Evolutionary conservation across 2,888 invertebrate genomes (phyloP).

Genomic region (Pollenia griseotomentosa): DNA sequence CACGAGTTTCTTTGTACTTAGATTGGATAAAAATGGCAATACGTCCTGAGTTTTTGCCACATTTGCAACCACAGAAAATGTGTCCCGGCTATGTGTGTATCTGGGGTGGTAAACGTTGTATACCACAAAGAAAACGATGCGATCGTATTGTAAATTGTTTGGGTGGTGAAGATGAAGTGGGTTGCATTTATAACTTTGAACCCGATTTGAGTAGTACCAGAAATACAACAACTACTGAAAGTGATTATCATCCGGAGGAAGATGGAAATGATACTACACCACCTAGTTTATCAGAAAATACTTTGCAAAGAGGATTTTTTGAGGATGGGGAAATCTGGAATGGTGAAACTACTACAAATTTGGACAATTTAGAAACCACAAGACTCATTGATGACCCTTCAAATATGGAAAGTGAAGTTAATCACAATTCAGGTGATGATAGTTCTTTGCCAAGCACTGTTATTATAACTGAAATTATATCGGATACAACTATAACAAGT

Average conservation of each 20-base stretch:
- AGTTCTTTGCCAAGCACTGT: conserved; percentile 29
- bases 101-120: conserved; percentile 88
- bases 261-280: conserved; percentile 42
- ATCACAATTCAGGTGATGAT: neutral
- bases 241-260: conserved; percentile 78
- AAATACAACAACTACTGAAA: conserved; percentile 78
- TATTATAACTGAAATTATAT: conserved; percentile 68
- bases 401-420: conserved; percentile 4
- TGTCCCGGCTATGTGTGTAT: conserved; percentile 91
- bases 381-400: neutral
- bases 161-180: conserved; percentile 91
- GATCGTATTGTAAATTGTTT: conserved; percentile 91
- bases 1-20: conserved; percentile 90
- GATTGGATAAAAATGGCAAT: conserved; percentile 88
- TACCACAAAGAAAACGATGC: conserved; percentile 88
- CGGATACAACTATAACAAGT: conserved; percentile 8
- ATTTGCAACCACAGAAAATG: conserved; percentile 85
- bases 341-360: conserved; percentile 13
- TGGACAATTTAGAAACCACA: conserved; percentile 34
- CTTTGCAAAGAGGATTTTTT: neutral
- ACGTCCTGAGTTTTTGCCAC: conserved; percentile 82
- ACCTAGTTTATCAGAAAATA: conserved; percentile 3
- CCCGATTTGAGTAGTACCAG: conserved; percentile 79
- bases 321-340: neutral
- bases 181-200: conserved; percentile 85